phyloP scores from a whole-genome alignment of 2,113 vertebrate species.

The Erythrocercus mccallii region DNA sequence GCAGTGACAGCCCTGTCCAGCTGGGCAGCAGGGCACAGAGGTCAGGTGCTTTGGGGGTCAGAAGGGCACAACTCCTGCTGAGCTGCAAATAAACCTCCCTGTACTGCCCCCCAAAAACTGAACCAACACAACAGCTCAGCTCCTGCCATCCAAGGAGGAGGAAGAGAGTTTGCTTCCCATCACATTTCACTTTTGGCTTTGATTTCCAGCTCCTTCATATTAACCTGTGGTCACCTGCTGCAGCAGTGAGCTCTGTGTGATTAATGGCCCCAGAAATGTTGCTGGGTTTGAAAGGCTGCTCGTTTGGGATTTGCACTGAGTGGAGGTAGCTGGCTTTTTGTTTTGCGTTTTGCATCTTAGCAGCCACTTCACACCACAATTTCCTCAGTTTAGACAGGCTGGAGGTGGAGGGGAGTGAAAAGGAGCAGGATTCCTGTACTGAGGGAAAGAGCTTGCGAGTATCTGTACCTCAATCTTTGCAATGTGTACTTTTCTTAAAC shows the following conservation, averaged over 20 bases:
- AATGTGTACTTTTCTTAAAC: neutral
- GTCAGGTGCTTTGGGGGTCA: neutral
- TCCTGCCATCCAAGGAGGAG: neutral
- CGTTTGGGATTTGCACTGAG: constrained; percentile 51
- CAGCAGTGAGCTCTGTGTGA: constrained; percentile 37
- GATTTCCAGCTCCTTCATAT: constrained; percentile 47
- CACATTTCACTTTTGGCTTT: neutral
- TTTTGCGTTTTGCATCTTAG: neutral
- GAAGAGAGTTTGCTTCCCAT: neutral
- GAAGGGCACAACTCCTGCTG: neutral
- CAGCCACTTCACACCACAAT: constrained; percentile 35
- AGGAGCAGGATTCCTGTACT: neutral
- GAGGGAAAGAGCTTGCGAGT: neutral
- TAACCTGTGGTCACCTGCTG: constrained; percentile 47
- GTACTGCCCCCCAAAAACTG: neutral
- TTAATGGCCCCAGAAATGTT: constrained; percentile 67
- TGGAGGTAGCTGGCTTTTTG: neutral
- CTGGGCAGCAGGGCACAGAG: neutral
- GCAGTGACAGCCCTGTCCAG: neutral
- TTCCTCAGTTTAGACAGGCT: constrained; percentile 31
- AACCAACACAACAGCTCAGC: neutral
- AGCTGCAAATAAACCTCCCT: neutral
- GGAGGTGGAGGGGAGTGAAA: neutral
- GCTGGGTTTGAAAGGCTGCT: constrained; percentile 43
- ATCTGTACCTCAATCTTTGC: neutral